A percentile compares a stretch with the other conserved stretches of the same genome.
Evolutionary conservation across 2,888 invertebrate genomes (phyloP).

Genomic region (Pammene aurita): DNA sequence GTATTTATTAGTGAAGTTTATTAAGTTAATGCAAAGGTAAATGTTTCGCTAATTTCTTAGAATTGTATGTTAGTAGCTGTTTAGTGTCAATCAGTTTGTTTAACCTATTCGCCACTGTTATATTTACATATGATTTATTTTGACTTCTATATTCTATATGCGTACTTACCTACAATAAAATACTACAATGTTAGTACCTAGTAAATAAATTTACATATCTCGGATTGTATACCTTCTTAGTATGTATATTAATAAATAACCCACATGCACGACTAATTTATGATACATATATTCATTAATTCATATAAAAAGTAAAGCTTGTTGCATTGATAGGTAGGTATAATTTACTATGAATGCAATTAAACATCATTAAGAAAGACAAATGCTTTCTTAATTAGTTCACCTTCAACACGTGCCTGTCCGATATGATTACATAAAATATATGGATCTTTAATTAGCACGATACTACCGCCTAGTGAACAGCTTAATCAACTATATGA

Average conservation of each 20-base stretch:
- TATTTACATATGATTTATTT: neutral
- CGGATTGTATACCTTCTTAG: too few species aligned
- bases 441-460: conserved; percentile 45
- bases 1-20: conserved; percentile 54
- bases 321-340: neutral
- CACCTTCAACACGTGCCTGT: conserved; percentile 31
- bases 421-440: conserved; percentile 43
- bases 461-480: conserved; percentile 9
- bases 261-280: neutral
- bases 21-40: conserved; percentile 40
- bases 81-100: conserved; percentile 20
- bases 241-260: neutral
- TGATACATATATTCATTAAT: neutral
- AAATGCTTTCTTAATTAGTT: neutral
- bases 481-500: conserved; percentile 19
- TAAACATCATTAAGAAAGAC: neutral
- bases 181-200: neutral
- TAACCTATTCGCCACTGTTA: conserved; percentile 3
- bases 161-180: neutral
- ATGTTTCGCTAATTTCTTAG: conserved; percentile 23
- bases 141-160: neutral
- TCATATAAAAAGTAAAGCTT: neutral
- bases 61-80: conserved; percentile 18
- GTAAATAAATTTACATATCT: neutral
- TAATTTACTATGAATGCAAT: conserved; percentile 1